Conservation (phyloP, 2,888 invertebrate genomes). For the Acronicta aceris region DNA sequence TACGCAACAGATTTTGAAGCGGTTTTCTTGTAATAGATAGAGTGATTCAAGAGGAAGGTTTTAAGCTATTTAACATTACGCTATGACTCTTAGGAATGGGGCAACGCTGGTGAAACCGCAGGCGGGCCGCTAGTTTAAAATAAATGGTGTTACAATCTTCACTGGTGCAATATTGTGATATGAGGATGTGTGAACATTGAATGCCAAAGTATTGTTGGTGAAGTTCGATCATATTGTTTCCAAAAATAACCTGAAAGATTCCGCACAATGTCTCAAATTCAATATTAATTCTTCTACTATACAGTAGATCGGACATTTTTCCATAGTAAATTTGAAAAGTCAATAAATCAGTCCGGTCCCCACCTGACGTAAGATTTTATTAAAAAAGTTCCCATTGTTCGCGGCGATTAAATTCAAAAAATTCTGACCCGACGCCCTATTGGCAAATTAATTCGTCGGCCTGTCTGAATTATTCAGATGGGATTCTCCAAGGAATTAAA, state of each 20-base stretch:
- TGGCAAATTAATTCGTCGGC: slow-evolving; percentile 61
- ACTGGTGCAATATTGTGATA: no score
- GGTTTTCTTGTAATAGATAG: no score
- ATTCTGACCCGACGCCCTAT: slow-evolving; percentile 63
- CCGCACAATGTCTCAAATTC: slow-evolving; percentile 1
- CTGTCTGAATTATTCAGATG: slow-evolving; percentile 46
- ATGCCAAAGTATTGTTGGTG: no score
- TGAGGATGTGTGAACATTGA: no score
- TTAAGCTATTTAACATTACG: no score
- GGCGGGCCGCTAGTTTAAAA: no score
- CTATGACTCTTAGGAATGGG: no score
- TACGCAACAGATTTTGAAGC: no score
- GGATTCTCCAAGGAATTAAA: slow-evolving; percentile 24
- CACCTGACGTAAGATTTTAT: slow-evolving; percentile 79
- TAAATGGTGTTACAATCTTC: no score
- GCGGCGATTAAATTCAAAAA: slow-evolving; percentile 71
- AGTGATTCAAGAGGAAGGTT: no score
- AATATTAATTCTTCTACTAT: slow-evolving; percentile 51
- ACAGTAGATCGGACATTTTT: slow-evolving; percentile 59
- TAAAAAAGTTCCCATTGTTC: slow-evolving; percentile 80
- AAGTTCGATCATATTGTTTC: neutral
- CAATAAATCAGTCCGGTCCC: slow-evolving; percentile 75
- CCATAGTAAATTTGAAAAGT: slow-evolving; percentile 69
- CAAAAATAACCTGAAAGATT: neutral
- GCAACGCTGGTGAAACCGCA: no score